These are phyloP conservation scores for Phylloscopus collybita DNA, from an alignment of 2,797 vertebrate genomes.

Conservation along the genomic window DNA sequence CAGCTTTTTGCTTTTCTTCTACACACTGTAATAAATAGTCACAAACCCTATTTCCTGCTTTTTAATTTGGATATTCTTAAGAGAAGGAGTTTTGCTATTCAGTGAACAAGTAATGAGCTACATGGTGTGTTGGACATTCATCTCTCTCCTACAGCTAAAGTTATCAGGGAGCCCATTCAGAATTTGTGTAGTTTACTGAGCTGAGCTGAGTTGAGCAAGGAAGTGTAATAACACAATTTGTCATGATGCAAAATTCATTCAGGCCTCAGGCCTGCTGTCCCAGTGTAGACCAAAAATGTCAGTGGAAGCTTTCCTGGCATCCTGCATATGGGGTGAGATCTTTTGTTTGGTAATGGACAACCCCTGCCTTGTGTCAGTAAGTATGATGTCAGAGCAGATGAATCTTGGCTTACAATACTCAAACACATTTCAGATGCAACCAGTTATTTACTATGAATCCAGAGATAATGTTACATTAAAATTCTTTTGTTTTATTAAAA, in stretches of 20 bases:
- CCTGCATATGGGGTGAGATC: background rate
- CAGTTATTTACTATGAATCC: background rate
- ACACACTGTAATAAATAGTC: background rate
- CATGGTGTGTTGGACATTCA: background rate
- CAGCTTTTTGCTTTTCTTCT: slow-evolving; percentile 8
- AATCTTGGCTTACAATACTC: background rate
- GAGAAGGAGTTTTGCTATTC: background rate
- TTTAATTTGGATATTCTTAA: slow-evolving; percentile 23
- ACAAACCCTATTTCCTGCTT: background rate
- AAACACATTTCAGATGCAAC: background rate
- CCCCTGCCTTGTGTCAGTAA: background rate
- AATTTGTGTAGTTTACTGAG: background rate
- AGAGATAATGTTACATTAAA: background rate
- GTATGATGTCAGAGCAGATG: background rate
- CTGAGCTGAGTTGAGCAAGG: background rate
- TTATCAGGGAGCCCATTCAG: background rate
- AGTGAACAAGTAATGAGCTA: background rate
- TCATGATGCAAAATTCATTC: background rate
- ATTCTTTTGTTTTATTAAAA: background rate
- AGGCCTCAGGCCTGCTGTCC: background rate
- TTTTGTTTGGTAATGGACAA: background rate
- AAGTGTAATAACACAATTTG: background rate
- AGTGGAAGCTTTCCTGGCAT: background rate
- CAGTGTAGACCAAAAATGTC: background rate
- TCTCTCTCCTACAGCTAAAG: background rate